These are phyloP conservation scores for Leuctra nigra DNA, from an alignment of 2,888 invertebrate species.

Conservation along the genomic window DNA sequence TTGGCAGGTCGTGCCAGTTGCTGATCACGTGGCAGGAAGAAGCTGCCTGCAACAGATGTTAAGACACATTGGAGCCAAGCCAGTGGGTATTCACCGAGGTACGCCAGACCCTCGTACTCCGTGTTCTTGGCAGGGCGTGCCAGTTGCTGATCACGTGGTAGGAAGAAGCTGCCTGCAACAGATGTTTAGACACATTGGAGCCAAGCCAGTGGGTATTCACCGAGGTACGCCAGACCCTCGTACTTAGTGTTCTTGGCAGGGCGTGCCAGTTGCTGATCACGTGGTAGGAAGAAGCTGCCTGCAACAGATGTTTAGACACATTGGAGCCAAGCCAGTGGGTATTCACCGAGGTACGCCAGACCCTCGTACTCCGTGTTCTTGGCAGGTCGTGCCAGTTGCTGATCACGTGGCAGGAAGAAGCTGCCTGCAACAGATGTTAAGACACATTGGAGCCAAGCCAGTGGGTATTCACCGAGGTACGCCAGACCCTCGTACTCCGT, in stretches of 20 bases:
- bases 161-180: conserved; percentile 83
- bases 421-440: too few relatives aligned
- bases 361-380: conserved; percentile 92
- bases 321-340: conserved; percentile 95
- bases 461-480: conserved; percentile 93
- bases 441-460: too few relatives aligned
- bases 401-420: conserved; percentile 93
- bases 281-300: conserved; percentile 89
- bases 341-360: conserved; percentile 94
- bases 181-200: too few relatives aligned
- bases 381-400: conserved; percentile 70
- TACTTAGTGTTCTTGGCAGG: conserved; percentile 83
- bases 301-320: too few relatives aligned
- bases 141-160: conserved; percentile 89
- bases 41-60: conserved; percentile 74
- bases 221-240: conserved; percentile 93
- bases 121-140: conserved; percentile 70
- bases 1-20: conserved; percentile 70
- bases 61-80: too few relatives aligned
- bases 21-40: conserved; percentile 93
- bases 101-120: conserved; percentile 94
- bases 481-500: conserved; percentile 96
- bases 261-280: conserved; percentile 80
- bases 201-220: conserved; percentile 96
- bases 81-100: conserved; percentile 94